Percentiles rank a stretch among this genome's conserved stretches.
These are phyloP conservation scores for Drosophila mimica DNA, from an alignment of 2,888 invertebrate genomes.

Conservation along the genomic window DNA sequence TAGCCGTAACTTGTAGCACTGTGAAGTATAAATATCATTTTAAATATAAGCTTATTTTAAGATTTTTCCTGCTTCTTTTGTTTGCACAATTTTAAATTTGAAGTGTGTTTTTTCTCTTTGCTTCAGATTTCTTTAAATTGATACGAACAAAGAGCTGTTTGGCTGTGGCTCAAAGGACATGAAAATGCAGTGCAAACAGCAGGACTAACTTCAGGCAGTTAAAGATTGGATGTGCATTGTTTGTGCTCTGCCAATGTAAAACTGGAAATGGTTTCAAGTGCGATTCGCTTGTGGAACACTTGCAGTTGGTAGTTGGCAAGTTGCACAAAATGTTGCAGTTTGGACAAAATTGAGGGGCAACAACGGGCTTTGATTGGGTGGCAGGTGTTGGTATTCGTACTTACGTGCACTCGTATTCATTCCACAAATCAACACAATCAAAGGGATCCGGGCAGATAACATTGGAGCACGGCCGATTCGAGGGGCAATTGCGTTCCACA, in stretches of 20 bases:
- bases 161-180: background rate
- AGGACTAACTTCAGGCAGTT: background rate
- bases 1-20: no score
- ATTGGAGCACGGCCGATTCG: slow-evolving; percentile 96
- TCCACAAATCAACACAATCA: slow-evolving; percentile 98
- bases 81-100: background rate
- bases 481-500: slow-evolving; percentile 96
- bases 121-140: background rate
- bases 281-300: slow-evolving; percentile 48
- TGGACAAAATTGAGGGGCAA: background rate
- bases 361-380: background rate
- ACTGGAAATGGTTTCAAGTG: slow-evolving; percentile 17
- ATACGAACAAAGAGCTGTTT: background rate
- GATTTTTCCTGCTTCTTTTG: background rate
- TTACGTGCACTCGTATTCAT: slow-evolving; percentile 99
- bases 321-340: background rate
- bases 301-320: background rate
- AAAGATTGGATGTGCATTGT: background rate
- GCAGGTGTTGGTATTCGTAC: slow-evolving; percentile 84
- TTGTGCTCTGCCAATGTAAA: background rate
- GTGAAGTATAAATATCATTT: no score
- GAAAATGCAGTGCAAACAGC: background rate
- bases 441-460: slow-evolving; percentile 97
- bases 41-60: background rate
- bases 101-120: background rate